Evolutionary conservation across 1,140 invertebrate species (phyloP).

Genomic region (Drosophila kepulauana): DNA sequence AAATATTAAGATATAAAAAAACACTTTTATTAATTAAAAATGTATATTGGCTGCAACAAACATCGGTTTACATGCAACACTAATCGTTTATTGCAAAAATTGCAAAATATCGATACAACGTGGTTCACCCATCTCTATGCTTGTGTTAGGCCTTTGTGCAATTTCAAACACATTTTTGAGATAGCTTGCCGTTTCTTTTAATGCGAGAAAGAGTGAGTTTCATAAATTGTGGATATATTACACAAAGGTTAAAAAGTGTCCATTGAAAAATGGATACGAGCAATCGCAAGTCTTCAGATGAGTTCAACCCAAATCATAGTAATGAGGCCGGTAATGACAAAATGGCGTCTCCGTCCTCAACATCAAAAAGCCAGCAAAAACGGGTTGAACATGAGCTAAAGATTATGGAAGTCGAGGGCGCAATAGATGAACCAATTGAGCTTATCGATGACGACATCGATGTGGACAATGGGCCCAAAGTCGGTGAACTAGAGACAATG

Average conservation of each 20-base stretch:
- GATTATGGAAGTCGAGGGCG: conserved; percentile 71
- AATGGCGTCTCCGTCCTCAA: conserved; percentile 61
- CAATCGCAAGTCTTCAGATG: no score
- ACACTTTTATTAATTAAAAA: no score
- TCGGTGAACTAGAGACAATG: conserved; percentile 25
- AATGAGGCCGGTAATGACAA: conserved; percentile 50
- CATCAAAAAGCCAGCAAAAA: conserved; percentile 6
- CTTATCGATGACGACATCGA: conserved; percentile 56
- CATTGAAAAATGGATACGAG: background rate
- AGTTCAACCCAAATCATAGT: no score
- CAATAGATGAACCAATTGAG: conserved; percentile 41
- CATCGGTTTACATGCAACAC: no score
- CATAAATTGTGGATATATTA: background rate
- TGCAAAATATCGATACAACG: no score
- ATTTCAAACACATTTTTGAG: background rate
- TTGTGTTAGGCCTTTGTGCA: background rate
- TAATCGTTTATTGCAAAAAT: no score
- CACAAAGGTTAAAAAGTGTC: background rate
- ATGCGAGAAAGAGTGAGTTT: background rate
- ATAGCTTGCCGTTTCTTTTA: background rate
- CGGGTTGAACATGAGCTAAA: conserved; percentile 49
- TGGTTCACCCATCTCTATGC: no score
- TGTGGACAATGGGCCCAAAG: conserved; percentile 2
- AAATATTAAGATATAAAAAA: no score
- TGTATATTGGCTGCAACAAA: no score